A percentile compares a stretch with the other conserved stretches of the same genome.
Conservation (phyloP, 2,888 invertebrate species). For the Tortricodes alternella region DNA sequence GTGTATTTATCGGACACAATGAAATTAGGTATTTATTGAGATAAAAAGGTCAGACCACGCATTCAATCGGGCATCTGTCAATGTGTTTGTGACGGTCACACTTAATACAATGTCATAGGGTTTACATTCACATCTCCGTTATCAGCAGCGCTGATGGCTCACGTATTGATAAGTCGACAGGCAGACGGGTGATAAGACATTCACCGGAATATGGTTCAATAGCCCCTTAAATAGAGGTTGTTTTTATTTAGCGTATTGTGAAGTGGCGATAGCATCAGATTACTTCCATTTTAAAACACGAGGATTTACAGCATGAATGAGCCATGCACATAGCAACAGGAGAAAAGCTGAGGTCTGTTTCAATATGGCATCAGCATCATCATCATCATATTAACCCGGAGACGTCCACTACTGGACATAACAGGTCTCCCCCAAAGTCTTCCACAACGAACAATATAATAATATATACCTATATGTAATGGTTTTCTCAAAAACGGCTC, state of each 20-base stretch:
- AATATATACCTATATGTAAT: too few species aligned
- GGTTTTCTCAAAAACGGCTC: too few species aligned
- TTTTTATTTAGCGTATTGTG: slow-evolving; percentile 1
- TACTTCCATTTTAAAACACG: neutral
- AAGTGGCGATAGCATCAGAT: neutral
- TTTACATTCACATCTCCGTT: slow-evolving; percentile 32
- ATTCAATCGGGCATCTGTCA: slow-evolving; percentile 42
- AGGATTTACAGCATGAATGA: neutral
- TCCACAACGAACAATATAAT: too few species aligned
- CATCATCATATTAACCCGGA: too few species aligned
- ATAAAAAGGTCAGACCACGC: slow-evolving; percentile 12
- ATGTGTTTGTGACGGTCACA: slow-evolving; percentile 28
- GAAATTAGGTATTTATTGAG: neutral
- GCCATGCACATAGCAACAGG: neutral
- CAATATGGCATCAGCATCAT: too few species aligned
- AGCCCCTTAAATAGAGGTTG: slow-evolving; percentile 12
- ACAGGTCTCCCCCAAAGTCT: too few species aligned
- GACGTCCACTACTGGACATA: too few species aligned
- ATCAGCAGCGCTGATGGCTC: slow-evolving; percentile 35
- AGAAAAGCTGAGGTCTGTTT: too few species aligned
- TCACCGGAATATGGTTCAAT: slow-evolving; percentile 25
- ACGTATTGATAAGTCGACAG: slow-evolving; percentile 46
- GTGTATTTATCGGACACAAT: neutral
- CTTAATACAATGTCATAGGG: slow-evolving; percentile 35
- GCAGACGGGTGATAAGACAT: slow-evolving; percentile 26